phyloP scores from a whole-genome alignment of 2,888 invertebrate genomes.

The Tachina lurida region DNA sequence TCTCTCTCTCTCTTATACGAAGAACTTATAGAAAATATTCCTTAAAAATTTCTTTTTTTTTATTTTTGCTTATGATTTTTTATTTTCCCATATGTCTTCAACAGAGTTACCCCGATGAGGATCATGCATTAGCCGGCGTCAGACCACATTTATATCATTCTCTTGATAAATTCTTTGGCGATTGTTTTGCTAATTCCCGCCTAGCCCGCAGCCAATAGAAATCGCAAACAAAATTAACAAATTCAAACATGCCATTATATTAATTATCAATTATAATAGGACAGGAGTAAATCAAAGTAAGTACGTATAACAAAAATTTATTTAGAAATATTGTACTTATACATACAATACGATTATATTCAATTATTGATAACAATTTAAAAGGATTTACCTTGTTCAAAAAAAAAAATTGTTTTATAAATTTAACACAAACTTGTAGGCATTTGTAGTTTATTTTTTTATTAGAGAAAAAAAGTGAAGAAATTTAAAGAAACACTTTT shows the following conservation, averaged over 20 bases:
- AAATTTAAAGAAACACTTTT: constrained; percentile 10
- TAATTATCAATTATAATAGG: constrained; percentile 58
- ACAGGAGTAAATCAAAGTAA: constrained; percentile 54
- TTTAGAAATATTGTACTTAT: constrained; percentile 67
- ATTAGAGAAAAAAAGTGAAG: constrained; percentile 18
- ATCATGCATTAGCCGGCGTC: constrained; percentile 92
- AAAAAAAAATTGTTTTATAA: constrained; percentile 30
- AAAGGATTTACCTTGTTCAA: constrained; percentile 66
- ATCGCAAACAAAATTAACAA: neutral
- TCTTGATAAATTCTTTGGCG: constrained; percentile 90
- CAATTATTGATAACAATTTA: constrained; percentile 42
- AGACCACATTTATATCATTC: constrained; percentile 95
- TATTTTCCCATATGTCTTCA: constrained; percentile 22
- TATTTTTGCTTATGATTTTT: too few species aligned
- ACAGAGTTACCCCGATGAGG: constrained; percentile 97
- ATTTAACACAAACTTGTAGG: constrained; percentile 15
- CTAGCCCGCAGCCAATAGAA: constrained; percentile 74
- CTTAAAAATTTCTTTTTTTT: constrained; percentile 1
- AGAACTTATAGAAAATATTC: too few species aligned
- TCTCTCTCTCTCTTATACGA: too few species aligned
- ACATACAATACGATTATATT: constrained; percentile 61
- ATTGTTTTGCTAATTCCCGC: constrained; percentile 80
- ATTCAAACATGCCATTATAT: constrained; percentile 52
- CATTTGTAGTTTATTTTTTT: constrained; percentile 58
- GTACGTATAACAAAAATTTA: constrained; percentile 1